Evolutionary conservation across 2,797 vertebrate genomes (phyloP), one percentile per base, ranked within the genome.

Genomic region (Darevskia mixta): DNA sequence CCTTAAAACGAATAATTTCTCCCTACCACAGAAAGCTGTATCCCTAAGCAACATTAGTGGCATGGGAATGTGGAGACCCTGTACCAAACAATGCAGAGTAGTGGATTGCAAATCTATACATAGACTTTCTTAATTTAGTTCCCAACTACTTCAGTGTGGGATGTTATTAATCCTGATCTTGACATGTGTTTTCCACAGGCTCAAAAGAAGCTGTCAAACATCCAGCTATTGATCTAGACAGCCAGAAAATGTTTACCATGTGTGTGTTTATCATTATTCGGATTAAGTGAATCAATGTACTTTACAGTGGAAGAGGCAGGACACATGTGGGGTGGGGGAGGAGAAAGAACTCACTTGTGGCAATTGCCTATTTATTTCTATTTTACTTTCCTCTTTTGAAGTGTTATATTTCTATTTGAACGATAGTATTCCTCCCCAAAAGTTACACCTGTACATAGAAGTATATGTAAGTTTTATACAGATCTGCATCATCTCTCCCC

Each of bases 201-300:
- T 72, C 79, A 23, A 64, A 10, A 43, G n/a, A 49, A 29, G 3
- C 35, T 55, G 55, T 69, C 27, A 27, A 49, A 49, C 41, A 58
- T 0, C 0, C 18, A 25, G n/a, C 43, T 79, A 45, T 77, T 86
- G 84, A 86, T 49, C 77, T 29, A n/a, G 41, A 13, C 41, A 49
- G 61, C 29, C 66, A 72, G n/a, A 58, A 75, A 87, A 43, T 32
- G 27, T 83, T 69, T 49, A 38, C 32, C 35, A 7, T 55, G 86
- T 32, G 3, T 77, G 15, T 64, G 67, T 41, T 87, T 66, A n/a
- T 75, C 71, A 82, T 49, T 76, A 87, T 75, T 45, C 77, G 71
- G 38, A 76, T 55, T 76, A 82, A 67, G 41, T 71, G 32, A 86
- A 49, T 79, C 85, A 71, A 55, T 79, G 64, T 32, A 45, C 27